phyloP scores from a whole-genome alignment of 2,888 invertebrate species.

The Oxycera nigricornis region DNA sequence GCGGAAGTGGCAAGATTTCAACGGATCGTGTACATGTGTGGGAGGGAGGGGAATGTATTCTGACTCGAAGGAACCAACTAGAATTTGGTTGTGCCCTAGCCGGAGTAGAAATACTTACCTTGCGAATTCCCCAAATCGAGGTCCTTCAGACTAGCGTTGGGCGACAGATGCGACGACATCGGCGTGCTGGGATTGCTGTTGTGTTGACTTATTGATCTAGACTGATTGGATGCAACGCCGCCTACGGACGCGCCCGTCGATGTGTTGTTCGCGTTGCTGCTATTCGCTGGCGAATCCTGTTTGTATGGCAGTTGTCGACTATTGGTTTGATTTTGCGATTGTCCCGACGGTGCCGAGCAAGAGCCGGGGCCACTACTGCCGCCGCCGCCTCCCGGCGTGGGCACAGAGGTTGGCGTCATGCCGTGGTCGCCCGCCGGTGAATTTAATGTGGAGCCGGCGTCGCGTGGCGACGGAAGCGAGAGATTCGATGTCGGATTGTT shows the following conservation, averaged over 20 bases:
- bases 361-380: slow-evolving; percentile 48
- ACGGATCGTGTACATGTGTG: neutral
- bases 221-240: slow-evolving; percentile 46
- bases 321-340: slow-evolving; percentile 6
- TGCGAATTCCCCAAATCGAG: slow-evolving; percentile 51
- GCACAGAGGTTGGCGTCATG: slow-evolving; percentile 61
- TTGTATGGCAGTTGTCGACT: slow-evolving; percentile 62
- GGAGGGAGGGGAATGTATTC: neutral
- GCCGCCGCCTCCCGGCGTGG: slow-evolving; percentile 49
- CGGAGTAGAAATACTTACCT: slow-evolving; percentile 15
- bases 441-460: slow-evolving; percentile 70
- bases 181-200: slow-evolving; percentile 76
- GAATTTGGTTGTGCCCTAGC: neutral
- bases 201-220: slow-evolving; percentile 63
- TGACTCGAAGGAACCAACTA: slow-evolving; percentile 6
- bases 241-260: slow-evolving; percentile 48
- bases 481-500: slow-evolving; percentile 75
- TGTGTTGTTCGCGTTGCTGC: slow-evolving; percentile 50
- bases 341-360: neutral
- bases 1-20: neutral
- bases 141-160: slow-evolving; percentile 63
- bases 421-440: slow-evolving; percentile 71
- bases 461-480: slow-evolving; percentile 75
- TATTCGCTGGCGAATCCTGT: slow-evolving; percentile 67
- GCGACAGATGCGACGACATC: slow-evolving; percentile 69